These are phyloP conservation scores for Choristoneura rosaceana DNA, from an alignment of 2,888 invertebrate species.

Conservation along the genomic window DNA sequence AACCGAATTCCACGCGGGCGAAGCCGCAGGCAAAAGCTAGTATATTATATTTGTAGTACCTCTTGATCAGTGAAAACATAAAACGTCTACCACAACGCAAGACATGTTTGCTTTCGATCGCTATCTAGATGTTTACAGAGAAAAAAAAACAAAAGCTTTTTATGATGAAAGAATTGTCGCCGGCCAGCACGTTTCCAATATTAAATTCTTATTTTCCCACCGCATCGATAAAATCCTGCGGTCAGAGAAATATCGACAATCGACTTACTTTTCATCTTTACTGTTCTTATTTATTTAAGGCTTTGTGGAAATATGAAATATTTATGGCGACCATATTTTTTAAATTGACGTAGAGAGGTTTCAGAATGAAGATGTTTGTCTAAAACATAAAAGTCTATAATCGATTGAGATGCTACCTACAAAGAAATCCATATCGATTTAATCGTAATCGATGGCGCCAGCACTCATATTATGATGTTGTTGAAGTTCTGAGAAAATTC, in stretches of 20 bases:
- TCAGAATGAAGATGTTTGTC: background rate
- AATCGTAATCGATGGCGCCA: slow-evolving; percentile 3
- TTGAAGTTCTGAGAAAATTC: background rate
- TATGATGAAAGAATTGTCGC: slow-evolving; percentile 20
- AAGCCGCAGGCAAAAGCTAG: too few species aligned
- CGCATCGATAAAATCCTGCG: slow-evolving; percentile 22
- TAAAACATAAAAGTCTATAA: background rate
- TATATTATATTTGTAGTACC: background rate
- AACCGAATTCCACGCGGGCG: too few species aligned
- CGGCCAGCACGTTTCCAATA: slow-evolving; percentile 11
- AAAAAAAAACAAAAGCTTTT: background rate
- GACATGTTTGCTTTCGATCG: slow-evolving; percentile 13
- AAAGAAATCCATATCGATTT: background rate
- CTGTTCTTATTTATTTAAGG: slow-evolving; percentile 1
- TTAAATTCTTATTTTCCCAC: slow-evolving; percentile 20
- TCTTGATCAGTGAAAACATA: background rate
- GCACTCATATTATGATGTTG: background rate
- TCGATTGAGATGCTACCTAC: background rate
- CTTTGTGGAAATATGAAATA: background rate
- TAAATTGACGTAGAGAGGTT: background rate
- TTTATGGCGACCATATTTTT: background rate
- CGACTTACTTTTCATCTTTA: background rate
- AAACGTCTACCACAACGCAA: slow-evolving; percentile 1
- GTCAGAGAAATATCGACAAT: slow-evolving; percentile 20
- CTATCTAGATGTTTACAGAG: slow-evolving; percentile 14